A percentile compares a stretch with the other conserved stretches of the same genome.
phyloP scores from a whole-genome alignment of 1,140 invertebrate genomes.

The Ceratoteleas bidentatus region DNA sequence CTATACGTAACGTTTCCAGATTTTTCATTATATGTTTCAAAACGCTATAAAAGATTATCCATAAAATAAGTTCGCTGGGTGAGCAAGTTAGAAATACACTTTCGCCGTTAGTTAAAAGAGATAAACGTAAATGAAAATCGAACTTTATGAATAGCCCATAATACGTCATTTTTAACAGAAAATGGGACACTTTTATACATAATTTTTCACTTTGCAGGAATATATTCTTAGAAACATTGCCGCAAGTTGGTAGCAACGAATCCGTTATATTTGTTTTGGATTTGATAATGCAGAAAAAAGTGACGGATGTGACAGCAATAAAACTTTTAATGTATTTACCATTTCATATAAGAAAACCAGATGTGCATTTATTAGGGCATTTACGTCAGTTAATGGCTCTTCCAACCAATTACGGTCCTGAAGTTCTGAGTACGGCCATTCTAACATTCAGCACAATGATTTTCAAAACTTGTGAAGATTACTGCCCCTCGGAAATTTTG shows the following conservation, averaged over 20 bases:
- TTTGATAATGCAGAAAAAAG: slow-evolving; percentile 83
- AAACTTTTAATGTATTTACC: slow-evolving; percentile 83
- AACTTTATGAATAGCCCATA: too few species aligned
- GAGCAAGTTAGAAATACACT: too few species aligned
- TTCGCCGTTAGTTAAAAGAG: too few species aligned
- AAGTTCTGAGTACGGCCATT: slow-evolving; percentile 85
- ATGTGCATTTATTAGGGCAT: slow-evolving; percentile 81
- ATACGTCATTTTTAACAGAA: too few species aligned
- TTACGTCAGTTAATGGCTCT: slow-evolving; percentile 82
- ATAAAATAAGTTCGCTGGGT: too few species aligned
- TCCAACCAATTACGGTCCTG: slow-evolving; percentile 73
- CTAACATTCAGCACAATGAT: slow-evolving; percentile 87
- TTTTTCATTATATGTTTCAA: too few species aligned
- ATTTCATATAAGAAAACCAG: slow-evolving; percentile 83
- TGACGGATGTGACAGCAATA: slow-evolving; percentile 82
- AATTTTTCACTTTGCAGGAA: slow-evolving; percentile 78
- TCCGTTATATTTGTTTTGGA: slow-evolving; percentile 85
- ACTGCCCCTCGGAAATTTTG: slow-evolving; percentile 84
- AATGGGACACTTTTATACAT: slow-evolving; percentile 10
- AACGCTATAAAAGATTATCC: too few species aligned
- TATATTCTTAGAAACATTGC: slow-evolving; percentile 88
- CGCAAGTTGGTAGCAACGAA: slow-evolving; percentile 85
- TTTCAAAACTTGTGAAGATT: slow-evolving; percentile 83
- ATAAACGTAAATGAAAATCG: too few species aligned
- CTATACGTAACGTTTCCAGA: too few species aligned